A percentile compares a stretch with the other conserved stretches of the same genome.
These are phyloP conservation scores for Incurvaria masculella DNA, from an alignment of 2,888 invertebrate species.

Conservation along the genomic window DNA sequence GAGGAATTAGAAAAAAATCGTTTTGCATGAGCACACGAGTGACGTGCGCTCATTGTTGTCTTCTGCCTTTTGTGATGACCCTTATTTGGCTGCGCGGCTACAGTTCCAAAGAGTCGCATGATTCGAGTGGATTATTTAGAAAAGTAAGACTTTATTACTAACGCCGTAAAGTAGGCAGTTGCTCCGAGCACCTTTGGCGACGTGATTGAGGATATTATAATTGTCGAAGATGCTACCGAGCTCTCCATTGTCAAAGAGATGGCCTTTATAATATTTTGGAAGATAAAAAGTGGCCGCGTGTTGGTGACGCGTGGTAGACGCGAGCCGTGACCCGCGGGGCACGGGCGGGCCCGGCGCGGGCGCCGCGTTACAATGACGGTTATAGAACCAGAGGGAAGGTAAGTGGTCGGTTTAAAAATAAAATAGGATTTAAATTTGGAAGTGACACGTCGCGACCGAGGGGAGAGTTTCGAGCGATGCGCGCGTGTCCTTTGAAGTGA, in stretches of 20 bases:
- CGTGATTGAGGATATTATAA: slow-evolving; percentile 40
- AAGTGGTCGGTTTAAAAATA: slow-evolving; percentile 50
- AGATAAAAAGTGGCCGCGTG: slow-evolving; percentile 57
- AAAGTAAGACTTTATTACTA: no score
- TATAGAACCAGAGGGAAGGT: slow-evolving; percentile 52
- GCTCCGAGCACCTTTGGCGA: slow-evolving; percentile 19
- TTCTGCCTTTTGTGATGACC: slow-evolving; percentile 56
- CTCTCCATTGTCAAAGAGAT: slow-evolving; percentile 43
- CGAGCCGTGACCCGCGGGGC: slow-evolving; percentile 53
- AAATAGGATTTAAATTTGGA: slow-evolving; percentile 55
- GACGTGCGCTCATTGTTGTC: slow-evolving; percentile 55
- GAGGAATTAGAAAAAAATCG: slow-evolving; percentile 52
- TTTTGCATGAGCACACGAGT: slow-evolving; percentile 57
- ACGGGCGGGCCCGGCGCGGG: slow-evolving; percentile 49
- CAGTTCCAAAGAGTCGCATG: background rate
- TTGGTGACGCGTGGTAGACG: slow-evolving; percentile 52
- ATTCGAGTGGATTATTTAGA: background rate
- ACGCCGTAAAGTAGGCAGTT: background rate
- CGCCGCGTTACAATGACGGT: slow-evolving; percentile 49
- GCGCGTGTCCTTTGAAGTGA: slow-evolving; percentile 36
- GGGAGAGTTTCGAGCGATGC: slow-evolving; percentile 47
- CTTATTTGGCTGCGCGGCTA: slow-evolving; percentile 29
- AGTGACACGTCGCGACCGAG: slow-evolving; percentile 44
- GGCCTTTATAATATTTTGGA: slow-evolving; percentile 52
- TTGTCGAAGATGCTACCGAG: slow-evolving; percentile 58